Base-by-base conservation (phyloP, 2,888 invertebrate species). In the Lepidocyrtoides sp. region DNA sequence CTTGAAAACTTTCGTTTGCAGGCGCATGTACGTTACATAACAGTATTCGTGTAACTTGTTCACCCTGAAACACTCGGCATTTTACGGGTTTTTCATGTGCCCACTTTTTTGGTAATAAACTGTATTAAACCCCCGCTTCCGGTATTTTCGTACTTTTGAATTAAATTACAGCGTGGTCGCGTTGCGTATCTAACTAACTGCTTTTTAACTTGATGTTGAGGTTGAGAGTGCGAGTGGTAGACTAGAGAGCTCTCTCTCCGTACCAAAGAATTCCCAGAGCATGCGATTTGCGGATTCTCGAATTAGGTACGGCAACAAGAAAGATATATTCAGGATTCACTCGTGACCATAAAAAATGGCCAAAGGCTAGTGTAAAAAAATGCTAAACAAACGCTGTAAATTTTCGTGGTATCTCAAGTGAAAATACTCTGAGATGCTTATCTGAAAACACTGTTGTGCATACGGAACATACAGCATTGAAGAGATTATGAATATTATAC, bases 151-250 rank as follows among this genome's bases (percentile, higher is more conserved):
- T 36, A 36, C 36, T 36, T 2, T 36, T 36, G 36, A 36, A 36
- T 4, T 36, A 36, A 36, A 36, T 36, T 36, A 36, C 2, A n/a
- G n/a, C n/a, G n/a, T n/a, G n/a, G n/a, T n/a, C n/a, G n/a, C n/a
- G n/a, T n/a, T n/a, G n/a, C n/a, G 36, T 36, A 4, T 36, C 7
- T 36, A 36, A 36, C 10, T 12, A 36, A 69, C 10, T 17, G 36
- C 32, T 36, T 5, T 20, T 69, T 32, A 66, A 66, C 7, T 32
- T 20, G n/a, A n/a, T n/a, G n/a, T n/a, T 83, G 83, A 69, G 32
- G 29, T 36, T 72, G 84, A 72, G 85, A 86, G 85, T 86, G 85
- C 36, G 85, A 75, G 85, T 86, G 85, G 51, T 26, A 54, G 54
- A 75, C 20, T 29, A 51, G 3, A 4, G 17, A 17, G 36, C 36